A percentile compares a stretch with the other conserved stretches of the same genome.
These are phyloP conservation scores for Epinephelus awoara DNA, from an alignment of 2,797 vertebrate species.

Conservation along the genomic window DNA sequence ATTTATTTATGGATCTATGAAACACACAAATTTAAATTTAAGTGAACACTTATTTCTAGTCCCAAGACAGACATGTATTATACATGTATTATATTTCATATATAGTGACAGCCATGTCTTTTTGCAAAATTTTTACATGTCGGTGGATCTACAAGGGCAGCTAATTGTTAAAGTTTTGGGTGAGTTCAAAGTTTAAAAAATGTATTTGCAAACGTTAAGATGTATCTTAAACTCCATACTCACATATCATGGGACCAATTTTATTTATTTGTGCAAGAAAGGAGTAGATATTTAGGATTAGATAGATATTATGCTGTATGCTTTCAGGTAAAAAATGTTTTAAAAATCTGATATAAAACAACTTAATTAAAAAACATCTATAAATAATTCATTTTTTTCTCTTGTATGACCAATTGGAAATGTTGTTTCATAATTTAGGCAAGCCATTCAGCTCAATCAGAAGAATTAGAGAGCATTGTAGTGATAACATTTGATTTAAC, in stretches of 20 bases:
- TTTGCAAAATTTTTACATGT: not conserved
- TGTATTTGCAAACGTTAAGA: too few relatives aligned
- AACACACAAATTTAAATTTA: not conserved
- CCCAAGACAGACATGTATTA: not conserved
- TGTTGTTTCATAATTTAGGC: not conserved
- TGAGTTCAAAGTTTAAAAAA: not conserved
- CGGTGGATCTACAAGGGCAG: not conserved
- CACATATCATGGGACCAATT: too few relatives aligned
- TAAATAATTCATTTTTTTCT: not conserved
- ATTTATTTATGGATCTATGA: not conserved
- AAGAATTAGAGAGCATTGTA: not conserved
- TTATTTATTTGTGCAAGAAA: too few relatives aligned
- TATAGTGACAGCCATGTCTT: not conserved
- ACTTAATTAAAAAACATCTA: not conserved
- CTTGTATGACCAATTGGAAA: not conserved
- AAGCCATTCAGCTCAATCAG: constrained; percentile 6
- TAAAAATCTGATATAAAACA: not conserved
- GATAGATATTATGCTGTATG: too few relatives aligned
- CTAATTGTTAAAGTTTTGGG: not conserved
- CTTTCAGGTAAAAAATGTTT: not conserved
- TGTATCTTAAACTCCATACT: too few relatives aligned
- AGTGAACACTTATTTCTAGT: not conserved
- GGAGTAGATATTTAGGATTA: too few relatives aligned
- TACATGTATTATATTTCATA: too few relatives aligned
- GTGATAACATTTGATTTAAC: constrained; percentile 17